phyloP scores from a whole-genome alignment of 2,797 vertebrate species.

The Cetoscarus ocellatus region DNA sequence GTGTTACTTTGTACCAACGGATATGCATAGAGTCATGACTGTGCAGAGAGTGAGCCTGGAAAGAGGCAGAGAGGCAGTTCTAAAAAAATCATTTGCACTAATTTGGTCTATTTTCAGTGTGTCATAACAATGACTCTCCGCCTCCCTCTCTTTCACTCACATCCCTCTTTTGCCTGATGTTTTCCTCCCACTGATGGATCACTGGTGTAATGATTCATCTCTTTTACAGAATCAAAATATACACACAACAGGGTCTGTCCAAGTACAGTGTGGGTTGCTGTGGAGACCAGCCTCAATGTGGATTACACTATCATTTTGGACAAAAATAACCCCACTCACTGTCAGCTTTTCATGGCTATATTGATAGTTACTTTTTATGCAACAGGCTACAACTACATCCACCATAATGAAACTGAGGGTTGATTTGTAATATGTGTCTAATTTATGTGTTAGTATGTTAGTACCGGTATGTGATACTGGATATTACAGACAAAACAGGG shows the following conservation, averaged over 20 bases:
- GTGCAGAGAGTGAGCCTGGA: conserved; percentile 59
- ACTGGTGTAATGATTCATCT: conserved; percentile 68
- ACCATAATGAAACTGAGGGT: conserved; percentile 2
- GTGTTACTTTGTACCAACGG: conserved; percentile 50
- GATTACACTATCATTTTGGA: conserved; percentile 71
- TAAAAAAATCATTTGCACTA: conserved; percentile 69
- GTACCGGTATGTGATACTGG: too few relatives aligned
- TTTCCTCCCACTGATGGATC: conserved; percentile 62
- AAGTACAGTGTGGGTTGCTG: conserved; percentile 72
- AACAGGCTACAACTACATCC: conserved; percentile 21
- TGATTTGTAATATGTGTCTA: not conserved
- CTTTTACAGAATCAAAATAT: conserved; percentile 72
- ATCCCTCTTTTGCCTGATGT: conserved; percentile 55
- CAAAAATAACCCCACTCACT: conserved; percentile 66
- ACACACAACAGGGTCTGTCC: conserved; percentile 68
- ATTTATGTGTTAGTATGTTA: too few relatives aligned
- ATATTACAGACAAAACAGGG: too few relatives aligned
- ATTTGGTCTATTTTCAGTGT: conserved; percentile 83
- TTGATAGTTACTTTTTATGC: conserved; percentile 35
- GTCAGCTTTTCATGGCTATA: conserved; percentile 36
- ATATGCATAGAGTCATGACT: conserved; percentile 58
- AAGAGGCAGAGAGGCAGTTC: conserved; percentile 62
- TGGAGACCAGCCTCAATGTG: conserved; percentile 77
- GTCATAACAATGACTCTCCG: conserved; percentile 71
- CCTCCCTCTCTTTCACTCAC: conserved; percentile 55